These are phyloP conservation scores for Sarotherodon lohbergeri DNA, from an alignment of 2,113 vertebrate species.

Conservation along the genomic window DNA sequence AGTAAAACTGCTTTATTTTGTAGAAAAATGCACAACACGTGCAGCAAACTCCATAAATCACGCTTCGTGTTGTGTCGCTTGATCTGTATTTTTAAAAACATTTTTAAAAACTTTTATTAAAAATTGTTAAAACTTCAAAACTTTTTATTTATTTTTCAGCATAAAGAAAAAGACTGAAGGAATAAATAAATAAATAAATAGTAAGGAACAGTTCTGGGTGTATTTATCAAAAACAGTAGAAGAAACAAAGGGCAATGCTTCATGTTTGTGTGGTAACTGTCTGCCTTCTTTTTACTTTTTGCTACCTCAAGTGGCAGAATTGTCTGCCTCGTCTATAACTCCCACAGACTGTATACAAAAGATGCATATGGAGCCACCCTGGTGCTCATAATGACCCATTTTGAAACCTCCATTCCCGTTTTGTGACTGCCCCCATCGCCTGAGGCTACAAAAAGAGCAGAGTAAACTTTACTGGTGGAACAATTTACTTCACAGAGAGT, in stretches of 20 bases:
- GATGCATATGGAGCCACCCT: background rate
- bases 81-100: background rate
- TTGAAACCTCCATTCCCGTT: background rate
- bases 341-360: background rate
- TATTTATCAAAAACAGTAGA: background rate
- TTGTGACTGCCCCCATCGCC: fast-evolving
- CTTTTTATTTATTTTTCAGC: background rate
- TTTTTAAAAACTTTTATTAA: background rate
- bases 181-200: background rate
- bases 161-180: background rate
- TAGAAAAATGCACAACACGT: background rate
- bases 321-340: background rate
- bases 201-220: background rate
- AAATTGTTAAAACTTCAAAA: background rate
- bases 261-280: background rate
- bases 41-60: background rate
- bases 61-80: fast-evolving
- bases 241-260: background rate
- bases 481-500: background rate
- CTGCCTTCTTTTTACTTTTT: background rate
- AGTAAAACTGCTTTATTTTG: background rate
- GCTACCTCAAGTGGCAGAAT: fast-evolving
- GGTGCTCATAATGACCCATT: background rate
- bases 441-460: background rate
- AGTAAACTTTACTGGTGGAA: background rate